Evolutionary conservation across 2,113 vertebrate genomes (phyloP), one percentile per base, ranked within the genome.

Genomic region (Crotophaga sulcirostris): DNA sequence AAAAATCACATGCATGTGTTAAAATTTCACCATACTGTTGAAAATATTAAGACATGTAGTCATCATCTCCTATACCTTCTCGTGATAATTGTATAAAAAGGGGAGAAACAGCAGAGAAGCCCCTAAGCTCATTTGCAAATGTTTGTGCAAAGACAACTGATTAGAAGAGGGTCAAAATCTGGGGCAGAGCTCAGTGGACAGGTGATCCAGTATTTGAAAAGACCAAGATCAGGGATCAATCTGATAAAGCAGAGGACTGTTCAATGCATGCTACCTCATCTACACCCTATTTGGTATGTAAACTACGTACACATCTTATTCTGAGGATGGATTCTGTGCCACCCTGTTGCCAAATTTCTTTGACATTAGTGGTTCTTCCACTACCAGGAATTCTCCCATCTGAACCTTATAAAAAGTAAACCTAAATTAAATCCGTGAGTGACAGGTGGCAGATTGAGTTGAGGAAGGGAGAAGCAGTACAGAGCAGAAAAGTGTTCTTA

Each of bases 361-460:
- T 25, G 25, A 16, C 21, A 33, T 67, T 44, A 13, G 6, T 90
- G 16, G 12, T 84, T 77, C 34, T 66, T 74, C 34, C 31, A 54
- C 24, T 56, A 44, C 36, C 16, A 36, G 69, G 38, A 83, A 40
- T 51, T 38, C 12, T 84, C 21, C 21, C 8, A 11, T 60, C 11
- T 89, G 79, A 78, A 56, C 52, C 36, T 59, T 60, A 55, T 73
- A 54, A 95, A 91, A 81, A 73, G 70, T 72, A 72, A 44, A 94
- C 75, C 44, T 66, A 55, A 84, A 78, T 75, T 70, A 92, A 94
- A 90, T 28, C 31, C 0, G 0, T 79, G 76, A 93, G 51, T 85
- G 89, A 74, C 80, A 94, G 74, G 85, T 93, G 83, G 56, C 84
- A 87, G 79, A 78, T 77, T 82, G 94, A 87, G 58, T 34, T 84